A percentile compares a stretch with the other conserved stretches of the same genome.
These are phyloP conservation scores for Leptinotarsa tumamoca DNA, from an alignment of 2,888 invertebrate genomes.

Conservation along the genomic window DNA sequence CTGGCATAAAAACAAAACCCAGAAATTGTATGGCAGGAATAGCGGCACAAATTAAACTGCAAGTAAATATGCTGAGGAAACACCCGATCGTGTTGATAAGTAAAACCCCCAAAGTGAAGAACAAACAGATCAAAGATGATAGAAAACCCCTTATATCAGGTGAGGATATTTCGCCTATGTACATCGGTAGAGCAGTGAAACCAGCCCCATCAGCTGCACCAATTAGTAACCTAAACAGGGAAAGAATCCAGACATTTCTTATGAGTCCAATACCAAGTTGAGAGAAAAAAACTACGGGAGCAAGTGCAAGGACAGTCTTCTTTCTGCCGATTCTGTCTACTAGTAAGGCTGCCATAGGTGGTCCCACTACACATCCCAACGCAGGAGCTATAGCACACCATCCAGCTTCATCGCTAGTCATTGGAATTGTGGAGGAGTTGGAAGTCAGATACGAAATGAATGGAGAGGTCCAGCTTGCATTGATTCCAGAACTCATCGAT, in stretches of 20 bases:
- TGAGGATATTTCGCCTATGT: slow-evolving; percentile 73
- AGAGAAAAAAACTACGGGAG: slow-evolving; percentile 21
- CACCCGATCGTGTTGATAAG: slow-evolving; percentile 70
- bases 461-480: slow-evolving; percentile 73
- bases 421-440: slow-evolving; percentile 54
- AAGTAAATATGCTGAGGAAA: slow-evolving; percentile 66
- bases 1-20: slow-evolving; percentile 70
- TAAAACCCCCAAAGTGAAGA: slow-evolving; percentile 71
- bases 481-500: slow-evolving; percentile 63
- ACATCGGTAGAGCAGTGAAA: slow-evolving; percentile 69
- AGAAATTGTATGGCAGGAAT: slow-evolving; percentile 67
- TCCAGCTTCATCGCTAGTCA: slow-evolving; percentile 69
- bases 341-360: slow-evolving; percentile 72
- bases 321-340: slow-evolving; percentile 77
- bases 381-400: slow-evolving; percentile 76
- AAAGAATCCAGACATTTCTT: slow-evolving; percentile 19
- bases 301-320: slow-evolving; percentile 68
- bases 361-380: slow-evolving; percentile 74
- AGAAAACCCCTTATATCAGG: slow-evolving; percentile 72
- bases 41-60: slow-evolving; percentile 68
- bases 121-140: slow-evolving; percentile 73
- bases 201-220: slow-evolving; percentile 70
- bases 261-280: slow-evolving; percentile 5
- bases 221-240: slow-evolving; percentile 66
- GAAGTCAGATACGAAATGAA: slow-evolving; percentile 69